A percentile compares a stretch with the other conserved stretches of the same genome.
Conservation (phyloP, 2,113 vertebrate species). For the Cathartes aura region DNA sequence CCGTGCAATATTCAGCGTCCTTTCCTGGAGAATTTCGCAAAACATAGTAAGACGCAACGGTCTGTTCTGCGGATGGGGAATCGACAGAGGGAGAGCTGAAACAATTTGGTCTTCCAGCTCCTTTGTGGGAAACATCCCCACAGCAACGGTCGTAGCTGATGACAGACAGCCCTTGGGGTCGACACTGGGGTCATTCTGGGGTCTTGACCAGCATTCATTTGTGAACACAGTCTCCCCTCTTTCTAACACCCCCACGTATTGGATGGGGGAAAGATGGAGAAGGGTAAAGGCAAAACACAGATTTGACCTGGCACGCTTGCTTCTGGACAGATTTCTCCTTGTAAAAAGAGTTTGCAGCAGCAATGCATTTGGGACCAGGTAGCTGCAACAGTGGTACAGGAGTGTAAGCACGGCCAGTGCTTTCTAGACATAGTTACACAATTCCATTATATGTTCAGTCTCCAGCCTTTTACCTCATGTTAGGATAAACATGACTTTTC, state of each 20-base stretch:
- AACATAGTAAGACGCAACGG: rapidly evolving
- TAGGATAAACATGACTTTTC: not conserved
- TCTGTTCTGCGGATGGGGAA: rapidly evolving
- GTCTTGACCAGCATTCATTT: not conserved
- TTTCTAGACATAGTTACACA: not conserved
- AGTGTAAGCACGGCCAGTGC: not conserved
- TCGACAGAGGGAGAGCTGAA: rapidly evolving
- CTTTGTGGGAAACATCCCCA: not conserved
- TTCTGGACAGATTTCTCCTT: not conserved
- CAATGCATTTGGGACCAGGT: not conserved
- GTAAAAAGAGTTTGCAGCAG: not conserved
- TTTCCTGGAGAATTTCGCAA: not conserved
- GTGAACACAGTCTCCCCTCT: rapidly evolving
- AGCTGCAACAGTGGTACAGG: not conserved
- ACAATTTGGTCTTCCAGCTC: not conserved
- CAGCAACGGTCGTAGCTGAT: rapidly evolving
- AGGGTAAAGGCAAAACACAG: not conserved
- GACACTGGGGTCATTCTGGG: not conserved
- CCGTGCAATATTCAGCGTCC: rapidly evolving
- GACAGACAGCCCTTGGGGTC: not conserved
- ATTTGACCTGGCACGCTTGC: not conserved
- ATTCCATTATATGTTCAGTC: not conserved
- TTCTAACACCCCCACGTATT: rapidly evolving
- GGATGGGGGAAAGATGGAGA: not conserved
- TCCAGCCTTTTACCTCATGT: not conserved